Conservation (phyloP, 2,113 vertebrate species). For the Bubalus kerabau region DNA sequence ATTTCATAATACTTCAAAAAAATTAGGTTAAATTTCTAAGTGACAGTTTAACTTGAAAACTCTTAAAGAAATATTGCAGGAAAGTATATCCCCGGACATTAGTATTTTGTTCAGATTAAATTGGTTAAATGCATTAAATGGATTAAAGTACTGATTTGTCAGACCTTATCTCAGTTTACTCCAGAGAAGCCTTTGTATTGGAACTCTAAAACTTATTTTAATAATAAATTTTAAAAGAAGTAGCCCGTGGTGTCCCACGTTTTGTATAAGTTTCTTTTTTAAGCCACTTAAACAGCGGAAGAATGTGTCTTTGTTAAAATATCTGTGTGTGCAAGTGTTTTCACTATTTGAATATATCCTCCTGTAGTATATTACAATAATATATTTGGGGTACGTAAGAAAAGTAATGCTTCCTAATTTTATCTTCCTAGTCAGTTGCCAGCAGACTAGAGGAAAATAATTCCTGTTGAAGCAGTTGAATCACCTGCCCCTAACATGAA, state of each 20-base stretch:
- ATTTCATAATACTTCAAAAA: background rate
- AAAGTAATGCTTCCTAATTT: conserved; percentile 75
- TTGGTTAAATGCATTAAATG: background rate
- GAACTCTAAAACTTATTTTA: conserved; percentile 17
- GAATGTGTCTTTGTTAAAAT: conserved; percentile 19
- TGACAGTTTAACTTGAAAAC: background rate
- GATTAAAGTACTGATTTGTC: background rate
- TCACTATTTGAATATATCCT: conserved; percentile 23
- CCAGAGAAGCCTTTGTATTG: background rate
- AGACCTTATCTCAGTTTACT: background rate
- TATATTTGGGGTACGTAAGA: conserved; percentile 55
- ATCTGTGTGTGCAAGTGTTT: background rate
- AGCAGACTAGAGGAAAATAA: conserved; percentile 75
- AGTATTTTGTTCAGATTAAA: conserved; percentile 35
- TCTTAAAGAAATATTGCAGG: conserved; percentile 21
- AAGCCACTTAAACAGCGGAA: background rate
- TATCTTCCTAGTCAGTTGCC: conserved; percentile 77
- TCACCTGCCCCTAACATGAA: conserved; percentile 71
- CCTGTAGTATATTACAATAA: conserved; percentile 8
- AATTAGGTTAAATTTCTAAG: background rate
- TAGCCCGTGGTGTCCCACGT: background rate
- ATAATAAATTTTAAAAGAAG: background rate
- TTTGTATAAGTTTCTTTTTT: background rate
- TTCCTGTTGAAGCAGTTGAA: conserved; percentile 74
- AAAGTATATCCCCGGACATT: conserved; percentile 8